Conservation (phyloP, 2,113 vertebrate genomes). For the Mirounga angustirostris region DNA sequence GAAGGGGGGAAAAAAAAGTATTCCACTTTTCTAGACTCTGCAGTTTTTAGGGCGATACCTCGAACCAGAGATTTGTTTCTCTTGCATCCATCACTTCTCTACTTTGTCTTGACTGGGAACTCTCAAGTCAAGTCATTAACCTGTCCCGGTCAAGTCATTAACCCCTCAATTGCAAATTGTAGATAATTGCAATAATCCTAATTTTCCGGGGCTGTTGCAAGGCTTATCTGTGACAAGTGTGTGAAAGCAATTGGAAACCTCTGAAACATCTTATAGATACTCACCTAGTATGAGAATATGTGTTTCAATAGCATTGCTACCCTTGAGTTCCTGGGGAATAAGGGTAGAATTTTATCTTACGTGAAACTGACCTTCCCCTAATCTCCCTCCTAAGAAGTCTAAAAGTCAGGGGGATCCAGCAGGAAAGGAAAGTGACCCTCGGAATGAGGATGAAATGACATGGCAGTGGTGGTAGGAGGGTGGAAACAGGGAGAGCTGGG, state of each 20-base stretch:
- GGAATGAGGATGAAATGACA: conserved; percentile 18
- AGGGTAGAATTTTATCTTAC: not conserved
- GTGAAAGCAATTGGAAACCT: not conserved
- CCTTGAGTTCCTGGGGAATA: not conserved
- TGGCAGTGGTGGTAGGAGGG: conserved; percentile 41
- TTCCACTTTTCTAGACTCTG: not conserved
- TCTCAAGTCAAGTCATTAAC: conserved; percentile 43
- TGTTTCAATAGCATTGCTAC: not conserved
- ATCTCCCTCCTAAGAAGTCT: not conserved
- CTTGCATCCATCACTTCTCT: not conserved
- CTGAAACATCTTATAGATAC: not conserved
- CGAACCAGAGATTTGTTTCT: not conserved
- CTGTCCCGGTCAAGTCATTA: not conserved
- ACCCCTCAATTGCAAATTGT: conserved; percentile 23
- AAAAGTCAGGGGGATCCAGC: not conserved
- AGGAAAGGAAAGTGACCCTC: conserved; percentile 44
- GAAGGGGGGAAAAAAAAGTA: not conserved
- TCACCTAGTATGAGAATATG: not conserved
- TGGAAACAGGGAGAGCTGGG: conserved; percentile 44
- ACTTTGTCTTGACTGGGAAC: not conserved
- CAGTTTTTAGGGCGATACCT: not conserved
- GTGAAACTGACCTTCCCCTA: not conserved
- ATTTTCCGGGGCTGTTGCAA: not conserved
- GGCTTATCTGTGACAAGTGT: not conserved
- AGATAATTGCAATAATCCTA: conserved; percentile 32